Percentiles rank a stretch among this genome's conserved stretches.
phyloP scores from a whole-genome alignment of 2,113 vertebrate genomes.

The Coregonus clupeaformis region DNA sequence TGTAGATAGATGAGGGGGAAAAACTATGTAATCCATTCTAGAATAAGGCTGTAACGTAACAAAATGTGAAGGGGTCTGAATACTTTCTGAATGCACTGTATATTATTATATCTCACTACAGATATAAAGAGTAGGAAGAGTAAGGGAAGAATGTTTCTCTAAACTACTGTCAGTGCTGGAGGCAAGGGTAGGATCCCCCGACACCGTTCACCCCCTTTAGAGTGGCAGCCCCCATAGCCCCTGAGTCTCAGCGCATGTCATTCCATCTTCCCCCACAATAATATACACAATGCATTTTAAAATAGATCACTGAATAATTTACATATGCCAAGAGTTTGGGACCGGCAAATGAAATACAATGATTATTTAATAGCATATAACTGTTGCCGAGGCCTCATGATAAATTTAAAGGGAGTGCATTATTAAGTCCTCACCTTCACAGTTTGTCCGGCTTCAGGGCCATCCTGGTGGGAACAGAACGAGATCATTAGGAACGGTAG shows the following conservation, averaged over 20 bases:
- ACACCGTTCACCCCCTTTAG: not conserved
- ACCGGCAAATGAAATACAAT: slow-evolving; percentile 65
- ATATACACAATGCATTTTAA: slow-evolving; percentile 48
- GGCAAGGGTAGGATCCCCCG: not conserved
- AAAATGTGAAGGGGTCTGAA: no score
- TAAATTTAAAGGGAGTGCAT: slow-evolving; percentile 68
- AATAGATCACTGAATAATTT: slow-evolving; percentile 61
- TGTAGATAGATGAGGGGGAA: no score
- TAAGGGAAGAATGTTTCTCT: not conserved
- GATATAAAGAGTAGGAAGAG: no score
- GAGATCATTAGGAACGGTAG: slow-evolving; percentile 61
- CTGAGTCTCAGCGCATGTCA: slow-evolving; percentile 5
- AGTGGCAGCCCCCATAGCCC: not conserved
- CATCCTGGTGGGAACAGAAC: slow-evolving; percentile 76
- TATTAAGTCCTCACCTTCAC: slow-evolving; percentile 89
- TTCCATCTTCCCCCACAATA: slow-evolving; percentile 21
- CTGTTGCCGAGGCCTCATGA: slow-evolving; percentile 67
- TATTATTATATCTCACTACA: no score
- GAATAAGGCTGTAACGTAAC: no score
- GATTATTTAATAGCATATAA: slow-evolving; percentile 74
- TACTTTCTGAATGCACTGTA: no score
- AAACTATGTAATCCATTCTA: no score
- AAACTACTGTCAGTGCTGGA: not conserved
- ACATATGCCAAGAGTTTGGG: slow-evolving; percentile 59
- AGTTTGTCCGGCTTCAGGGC: slow-evolving; percentile 91